Percentiles rank a stretch among this genome's conserved stretches.
Evolutionary conservation across 2,888 invertebrate species (phyloP).

Genomic region (Cephus pulcher): DNA sequence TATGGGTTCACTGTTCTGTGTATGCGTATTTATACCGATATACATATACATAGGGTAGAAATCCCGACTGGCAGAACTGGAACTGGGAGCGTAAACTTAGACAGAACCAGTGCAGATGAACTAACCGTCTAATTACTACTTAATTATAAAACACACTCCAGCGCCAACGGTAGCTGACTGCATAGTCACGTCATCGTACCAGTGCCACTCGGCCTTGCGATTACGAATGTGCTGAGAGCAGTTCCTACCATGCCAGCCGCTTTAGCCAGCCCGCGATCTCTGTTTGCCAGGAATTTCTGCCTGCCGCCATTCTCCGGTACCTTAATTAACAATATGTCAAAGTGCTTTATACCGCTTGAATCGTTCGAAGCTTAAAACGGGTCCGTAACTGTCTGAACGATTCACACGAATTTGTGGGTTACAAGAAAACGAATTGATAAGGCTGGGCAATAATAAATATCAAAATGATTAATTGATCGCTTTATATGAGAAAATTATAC

Average conservation of each 20-base stretch:
- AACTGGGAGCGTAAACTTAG: background rate
- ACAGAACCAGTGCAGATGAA: conserved; percentile 10
- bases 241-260: background rate
- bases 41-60: background rate
- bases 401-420: background rate
- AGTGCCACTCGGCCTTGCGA: conserved; percentile 7
- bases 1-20: background rate
- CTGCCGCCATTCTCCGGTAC: conserved; percentile 17
- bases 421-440: background rate
- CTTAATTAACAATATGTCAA: conserved; percentile 35
- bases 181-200: conserved; percentile 12
- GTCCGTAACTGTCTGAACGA: background rate
- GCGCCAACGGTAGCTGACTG: conserved; percentile 15
- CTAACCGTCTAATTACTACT: conserved; percentile 38
- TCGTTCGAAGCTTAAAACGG: background rate
- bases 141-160: conserved; percentile 29
- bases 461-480: background rate
- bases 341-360: conserved; percentile 13
- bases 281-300: conserved; percentile 33
- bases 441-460: background rate
- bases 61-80: background rate
- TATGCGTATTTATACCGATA: background rate
- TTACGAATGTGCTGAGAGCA: conserved; percentile 18
- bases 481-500: background rate
- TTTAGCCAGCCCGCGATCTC: background rate